Conservation (phyloP, 2,888 invertebrate genomes). For the Neocrepidodera transversa region DNA sequence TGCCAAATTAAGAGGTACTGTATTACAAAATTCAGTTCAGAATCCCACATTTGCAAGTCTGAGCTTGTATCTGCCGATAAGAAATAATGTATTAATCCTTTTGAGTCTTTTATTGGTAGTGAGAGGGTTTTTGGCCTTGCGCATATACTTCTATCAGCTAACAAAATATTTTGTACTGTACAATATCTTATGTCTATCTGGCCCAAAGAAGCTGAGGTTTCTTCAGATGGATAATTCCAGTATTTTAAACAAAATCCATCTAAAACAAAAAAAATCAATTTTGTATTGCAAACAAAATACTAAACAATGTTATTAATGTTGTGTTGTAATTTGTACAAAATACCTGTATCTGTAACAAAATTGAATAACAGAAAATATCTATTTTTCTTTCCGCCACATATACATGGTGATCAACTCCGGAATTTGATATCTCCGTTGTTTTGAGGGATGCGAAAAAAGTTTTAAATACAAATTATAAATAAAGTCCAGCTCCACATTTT, state of each 20-base stretch:
- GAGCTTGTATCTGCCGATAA: conserved; percentile 36
- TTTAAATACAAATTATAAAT: too few species aligned
- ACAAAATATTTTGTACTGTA: conserved; percentile 24
- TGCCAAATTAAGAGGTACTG: conserved; percentile 26
- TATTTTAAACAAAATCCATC: conserved; percentile 40
- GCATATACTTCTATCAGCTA: conserved; percentile 43
- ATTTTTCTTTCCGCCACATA: too few species aligned
- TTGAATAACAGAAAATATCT: too few species aligned
- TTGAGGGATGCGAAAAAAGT: too few species aligned
- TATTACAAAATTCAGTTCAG: conserved; percentile 29
- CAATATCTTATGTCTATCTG: conserved; percentile 35
- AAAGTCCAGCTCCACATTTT: too few species aligned
- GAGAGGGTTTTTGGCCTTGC: conserved; percentile 41
- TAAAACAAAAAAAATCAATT: not conserved
- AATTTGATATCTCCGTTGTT: too few species aligned
- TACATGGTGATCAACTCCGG: too few species aligned
- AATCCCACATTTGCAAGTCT: conserved; percentile 38
- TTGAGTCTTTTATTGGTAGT: conserved; percentile 29
- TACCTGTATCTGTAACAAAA: not conserved
- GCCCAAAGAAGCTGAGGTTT: conserved; percentile 34
- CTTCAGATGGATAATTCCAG: conserved; percentile 47
- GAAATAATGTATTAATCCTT: conserved; percentile 34
- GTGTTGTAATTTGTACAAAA: not conserved
- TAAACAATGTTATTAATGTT: too few species aligned
- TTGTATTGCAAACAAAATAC: too few species aligned